Conservation (phyloP, 2,113 vertebrate species). For the Myodes glareolus region DNA sequence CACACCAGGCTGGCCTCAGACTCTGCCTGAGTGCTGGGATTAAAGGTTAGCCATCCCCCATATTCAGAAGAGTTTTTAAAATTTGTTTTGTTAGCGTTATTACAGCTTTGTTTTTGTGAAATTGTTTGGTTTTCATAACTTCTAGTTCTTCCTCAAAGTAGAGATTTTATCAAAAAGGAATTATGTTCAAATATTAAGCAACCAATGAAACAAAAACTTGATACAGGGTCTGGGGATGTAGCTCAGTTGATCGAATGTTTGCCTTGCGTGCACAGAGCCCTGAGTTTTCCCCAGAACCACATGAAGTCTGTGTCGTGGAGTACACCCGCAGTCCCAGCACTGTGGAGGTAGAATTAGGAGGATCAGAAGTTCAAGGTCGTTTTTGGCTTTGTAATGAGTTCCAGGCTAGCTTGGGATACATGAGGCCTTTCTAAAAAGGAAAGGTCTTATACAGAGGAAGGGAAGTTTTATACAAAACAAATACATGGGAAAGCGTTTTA, state of each 20-base stretch:
- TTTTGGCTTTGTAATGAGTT: not conserved
- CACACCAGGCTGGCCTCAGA: not conserved
- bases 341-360: not conserved
- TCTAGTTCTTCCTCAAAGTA: slow-evolving; percentile 9
- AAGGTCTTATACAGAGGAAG: too few relatives aligned
- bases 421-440: not conserved
- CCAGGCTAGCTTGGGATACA: not conserved
- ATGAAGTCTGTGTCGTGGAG: too few relatives aligned
- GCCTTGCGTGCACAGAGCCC: not conserved
- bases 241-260: not conserved
- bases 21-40: not conserved
- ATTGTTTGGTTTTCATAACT: not conserved
- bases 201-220: not conserved
- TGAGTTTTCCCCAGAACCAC: not conserved
- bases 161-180: slow-evolving; percentile 35
- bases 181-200: slow-evolving; percentile 30
- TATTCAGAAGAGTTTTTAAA: not conserved
- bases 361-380: not conserved
- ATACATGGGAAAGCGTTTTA: not conserved
- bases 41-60: not conserved
- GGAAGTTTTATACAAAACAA: not conserved
- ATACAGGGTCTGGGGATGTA: not conserved
- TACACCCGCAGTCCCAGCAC: not conserved
- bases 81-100: not conserved
- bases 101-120: not conserved